Base-by-base conservation (phyloP, 2,797 vertebrate genomes). In the Alfaro cultratus region DNA sequence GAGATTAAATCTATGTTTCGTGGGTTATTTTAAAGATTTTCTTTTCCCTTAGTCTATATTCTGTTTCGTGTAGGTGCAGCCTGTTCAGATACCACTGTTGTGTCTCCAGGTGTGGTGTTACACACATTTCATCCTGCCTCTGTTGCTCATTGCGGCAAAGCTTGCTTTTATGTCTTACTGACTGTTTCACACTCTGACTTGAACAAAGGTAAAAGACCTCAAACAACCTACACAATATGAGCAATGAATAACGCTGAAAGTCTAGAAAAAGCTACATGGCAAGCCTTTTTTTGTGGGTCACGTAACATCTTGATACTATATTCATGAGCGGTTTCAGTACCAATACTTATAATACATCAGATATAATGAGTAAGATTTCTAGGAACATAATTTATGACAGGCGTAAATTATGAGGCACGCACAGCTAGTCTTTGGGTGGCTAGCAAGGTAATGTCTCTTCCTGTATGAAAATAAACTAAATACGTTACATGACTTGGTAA, bases 171-270 rank as follows among this genome's bases (percentile, higher is more conserved):
- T 85, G 83, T 91, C 85, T 88, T 78, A 89, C 84, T 86, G 88
- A 87, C 82, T 76, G 78, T 80, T 90, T 89, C 83, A 89, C 83
- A 74, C 89, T 91, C 75, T 90, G 92, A 92, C 87, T 92, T 90
- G 90, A 88, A 89, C 84, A 89, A 94, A 89, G 83, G 82, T 73
- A 91, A 53, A 90, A 89, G 79, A 91, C 90, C 84, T 83, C 64
- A 41, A 79, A 80, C 90, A 91, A 86, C 91, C 89, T 92, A 91
- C 91, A 93, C 85, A 60, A 84, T 89, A 82, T 90, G 88, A 93
- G 84, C 83, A 75, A 91, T 81, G 83, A 88, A 85, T 81, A 86
- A 88, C 82, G 87, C 78, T 82, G 34, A 86, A 86, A 84, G 87
- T 74, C 72, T 77, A 76, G 62, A 85, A 90, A 88, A 89, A 87